Evolutionary conservation across 37 sponge, comb jelly and placozoan species (phyloP), one percentile per base, ranked within the genome.

Genomic region (Beroe ovata): DNA sequence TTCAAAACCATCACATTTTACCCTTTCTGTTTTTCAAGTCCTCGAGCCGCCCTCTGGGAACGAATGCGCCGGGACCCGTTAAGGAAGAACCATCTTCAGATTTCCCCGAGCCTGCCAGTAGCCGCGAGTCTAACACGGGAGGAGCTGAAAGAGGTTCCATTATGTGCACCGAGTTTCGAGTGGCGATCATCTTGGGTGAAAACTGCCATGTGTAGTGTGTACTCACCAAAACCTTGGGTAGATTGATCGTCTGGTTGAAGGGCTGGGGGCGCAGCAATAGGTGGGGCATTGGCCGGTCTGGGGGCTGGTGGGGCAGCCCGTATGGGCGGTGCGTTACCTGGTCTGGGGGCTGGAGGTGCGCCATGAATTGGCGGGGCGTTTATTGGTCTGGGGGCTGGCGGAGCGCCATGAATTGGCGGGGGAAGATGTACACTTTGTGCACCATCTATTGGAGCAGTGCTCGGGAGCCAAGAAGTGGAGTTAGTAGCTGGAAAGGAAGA

Each of bases 11-110:
- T n/a, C n/a, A n/a, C n/a, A n/a, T n/a, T n/a, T 29, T 77, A 77
- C 84, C 84, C 25, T 77, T 77, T 77, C 84, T 77, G 54, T 77
- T 77, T 26, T 77, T 77, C 8, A 77, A 35, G 23, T 39, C 84
- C 54, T 77, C 84, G 25, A 77, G 28, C 20, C 54, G 26, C 3
- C 84, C 84, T 23, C 84, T 8, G 11, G 84, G 84, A 11, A 77
- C 84, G 33, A 77, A 77, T 3, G 84, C 42, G 41, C 84, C 84
- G 3, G 84, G 84, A n/a, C 54, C 18, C 2, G 84, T 3, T 29
- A 4, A 3, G 32, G 1, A 37, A 8, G 71, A 6, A 8, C 26
- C 38, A 3, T 40, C 54, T 42, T 28, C 54, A 4, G 84, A 26
- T 16, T n/a, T 25, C 6, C 8, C 35, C 0, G 35, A 36, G 0